phyloP scores from a whole-genome alignment of 2,888 invertebrate species.

The Tetragnatha montana region DNA sequence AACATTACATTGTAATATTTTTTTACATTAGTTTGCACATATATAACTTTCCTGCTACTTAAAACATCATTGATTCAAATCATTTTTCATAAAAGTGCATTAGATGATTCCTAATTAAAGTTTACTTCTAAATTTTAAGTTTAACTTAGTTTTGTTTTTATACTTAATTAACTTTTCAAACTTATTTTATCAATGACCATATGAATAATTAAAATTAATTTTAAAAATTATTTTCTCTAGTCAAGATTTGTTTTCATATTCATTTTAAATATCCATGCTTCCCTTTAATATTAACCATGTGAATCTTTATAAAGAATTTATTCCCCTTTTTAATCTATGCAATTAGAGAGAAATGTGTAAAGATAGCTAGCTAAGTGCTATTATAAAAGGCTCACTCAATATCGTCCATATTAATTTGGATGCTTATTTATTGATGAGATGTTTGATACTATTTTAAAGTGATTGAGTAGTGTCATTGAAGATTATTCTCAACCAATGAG shows the following conservation, averaged over 20 bases:
- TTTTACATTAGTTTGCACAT: no score
- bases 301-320: background rate
- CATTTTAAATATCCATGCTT: background rate
- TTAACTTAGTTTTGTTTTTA: no score
- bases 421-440: background rate
- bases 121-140: no score
- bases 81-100: no score
- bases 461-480: background rate
- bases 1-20: no score
- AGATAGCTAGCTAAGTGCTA: background rate
- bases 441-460: background rate
- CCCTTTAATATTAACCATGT: background rate
- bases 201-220: no score
- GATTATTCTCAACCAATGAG: background rate
- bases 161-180: no score
- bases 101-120: no score
- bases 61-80: no score
- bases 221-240: no score
- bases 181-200: no score
- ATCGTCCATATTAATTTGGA: background rate
- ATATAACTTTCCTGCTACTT: no score
- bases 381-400: background rate
- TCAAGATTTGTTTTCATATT: background rate
- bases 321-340: background rate
- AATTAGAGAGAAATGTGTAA: background rate